A percentile compares a stretch with the other conserved stretches of the same genome.
These are phyloP conservation scores for Orchestia grillus DNA, from an alignment of 1,140 invertebrate species.

Conservation along the genomic window DNA sequence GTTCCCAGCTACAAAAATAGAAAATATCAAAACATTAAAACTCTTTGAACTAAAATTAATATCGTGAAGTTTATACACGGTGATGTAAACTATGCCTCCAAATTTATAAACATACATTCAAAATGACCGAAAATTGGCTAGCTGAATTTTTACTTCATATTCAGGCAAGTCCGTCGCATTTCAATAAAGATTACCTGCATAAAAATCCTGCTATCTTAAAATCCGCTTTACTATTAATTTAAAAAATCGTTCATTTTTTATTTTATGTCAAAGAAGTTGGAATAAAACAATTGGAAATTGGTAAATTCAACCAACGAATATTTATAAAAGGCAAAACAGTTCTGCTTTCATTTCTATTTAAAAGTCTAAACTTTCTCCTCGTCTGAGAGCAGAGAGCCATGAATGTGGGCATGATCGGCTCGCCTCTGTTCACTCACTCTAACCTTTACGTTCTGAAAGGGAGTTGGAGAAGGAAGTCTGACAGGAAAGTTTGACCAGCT, in stretches of 20 bases:
- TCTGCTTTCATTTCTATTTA: not conserved
- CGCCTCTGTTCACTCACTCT: no score
- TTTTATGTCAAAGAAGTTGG: no score
- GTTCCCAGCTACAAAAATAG: not conserved
- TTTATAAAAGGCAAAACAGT: not conserved
- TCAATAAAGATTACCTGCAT: not conserved
- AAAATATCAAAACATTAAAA: not conserved
- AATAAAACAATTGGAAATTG: not conserved
- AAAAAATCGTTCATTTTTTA: no score
- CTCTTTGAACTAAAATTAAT: not conserved
- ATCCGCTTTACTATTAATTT: no score
- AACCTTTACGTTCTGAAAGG: no score
- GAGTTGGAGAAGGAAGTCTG: no score
- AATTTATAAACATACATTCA: not conserved
- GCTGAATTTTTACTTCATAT: not conserved
- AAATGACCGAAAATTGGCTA: not conserved
- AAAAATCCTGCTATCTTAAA: no score
- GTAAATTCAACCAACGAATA: not conserved
- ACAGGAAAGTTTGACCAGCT: no score
- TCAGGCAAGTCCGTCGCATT: no score
- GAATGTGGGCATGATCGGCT: no score
- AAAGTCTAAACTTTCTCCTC: not conserved
- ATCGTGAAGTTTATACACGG: not conserved
- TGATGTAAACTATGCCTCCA: not conserved
- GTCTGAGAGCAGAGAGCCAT: no score